Base-by-base conservation (phyloP, 2,797 vertebrate species). In the Champsocephalus esox region DNA sequence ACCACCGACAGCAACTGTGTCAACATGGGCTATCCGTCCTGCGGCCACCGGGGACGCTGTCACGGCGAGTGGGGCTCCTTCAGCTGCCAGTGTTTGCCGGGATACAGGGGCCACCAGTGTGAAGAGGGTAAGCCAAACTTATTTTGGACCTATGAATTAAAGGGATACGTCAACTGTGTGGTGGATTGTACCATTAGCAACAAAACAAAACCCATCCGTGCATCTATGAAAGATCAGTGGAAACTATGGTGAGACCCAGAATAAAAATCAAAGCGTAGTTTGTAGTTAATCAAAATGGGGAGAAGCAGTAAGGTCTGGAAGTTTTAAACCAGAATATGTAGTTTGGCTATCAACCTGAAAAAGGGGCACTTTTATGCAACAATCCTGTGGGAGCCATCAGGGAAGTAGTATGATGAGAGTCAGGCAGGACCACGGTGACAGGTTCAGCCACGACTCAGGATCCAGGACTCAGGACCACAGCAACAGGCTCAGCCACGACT, bases 61-160 rank as follows among this genome's bases (percentile, higher is more conserved):
- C 95, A 94, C 4, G 96, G 96, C 38, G 96, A 97, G 73, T 95
- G 95, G 96, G 94, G 94, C 72, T 96, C 96, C 0, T 96, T 97
- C 79, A 93, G 94, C 54, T 97, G 97, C 89, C 96, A 95, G 79
- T 98, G 97, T 71, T 81, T 95, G 75, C 93, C 95, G 0, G 96
- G 96, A 45, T 96, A 96, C 90, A 91, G 92, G 0, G 96, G 96
- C 38, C 92, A 95, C 51, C 94, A 92, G 21, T 97, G 96, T 82
- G 96, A 96, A 41, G 91, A 95, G 90, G 96, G 96, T 96, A 73
- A 66, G 79, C 17, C 52, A 52, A 32, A 52, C 3, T 51, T 73
- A 14, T n/a, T 32, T 43, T 51, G 9, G 19, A 44, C 5, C n/a
- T 4, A 12, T 60, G 5, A 17, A 51, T 51, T 16, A 54, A 62